Evolutionary conservation across 2,888 invertebrate species (phyloP), one percentile per base, ranked within the genome.

Genomic region (Drosophila siamana): DNA sequence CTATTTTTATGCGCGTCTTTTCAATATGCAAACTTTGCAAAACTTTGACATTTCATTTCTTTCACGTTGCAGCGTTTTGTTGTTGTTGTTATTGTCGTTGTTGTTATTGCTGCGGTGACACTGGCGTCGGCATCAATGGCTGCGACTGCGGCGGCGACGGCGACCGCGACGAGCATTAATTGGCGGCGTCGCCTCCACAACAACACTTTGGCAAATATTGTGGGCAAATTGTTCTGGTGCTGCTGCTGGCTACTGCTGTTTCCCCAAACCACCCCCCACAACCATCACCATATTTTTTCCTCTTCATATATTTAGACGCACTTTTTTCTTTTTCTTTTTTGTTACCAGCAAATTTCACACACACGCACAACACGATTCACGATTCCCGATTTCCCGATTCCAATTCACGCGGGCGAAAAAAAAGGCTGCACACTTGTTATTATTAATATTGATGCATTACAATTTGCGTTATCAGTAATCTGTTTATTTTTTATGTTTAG

Each of bases 241-340:
- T 62, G 47, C 26, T 54, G 36, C 43, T 62, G 24, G 19, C 41
- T 46, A 36, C 52, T 38, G 41, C 46, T 57, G 43, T 24, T 51
- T 36, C 44, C 60, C 55, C 61, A 65, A 60, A 26, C 30, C 40
- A 60, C 60, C 59, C 60, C 48, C 48, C 57, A 66, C 70, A 59
- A 60, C 56, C 50, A 56, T 26, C 71, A 71, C 71, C 67, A 60
- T 64, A 38, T 38, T 15, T 55, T 59, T 56, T 62, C 16, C 68
- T 74, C 26, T 63, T 71, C 71, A 75, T 74, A 75, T 74, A 74
- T 70, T 74, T 74, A 75, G 75, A 74, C 74, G 74, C 74, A 75
- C 74, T 75, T 75, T 75, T 72, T 74, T 62, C 61, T 70, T 41
- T 38, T 50, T 33, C 13, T 56, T 62, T 55, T 69, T 64, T 69